Evolutionary conservation across 2,888 invertebrate species (phyloP), one percentile per base, ranked within the genome.

Genomic region (Resseliella maxima): DNA sequence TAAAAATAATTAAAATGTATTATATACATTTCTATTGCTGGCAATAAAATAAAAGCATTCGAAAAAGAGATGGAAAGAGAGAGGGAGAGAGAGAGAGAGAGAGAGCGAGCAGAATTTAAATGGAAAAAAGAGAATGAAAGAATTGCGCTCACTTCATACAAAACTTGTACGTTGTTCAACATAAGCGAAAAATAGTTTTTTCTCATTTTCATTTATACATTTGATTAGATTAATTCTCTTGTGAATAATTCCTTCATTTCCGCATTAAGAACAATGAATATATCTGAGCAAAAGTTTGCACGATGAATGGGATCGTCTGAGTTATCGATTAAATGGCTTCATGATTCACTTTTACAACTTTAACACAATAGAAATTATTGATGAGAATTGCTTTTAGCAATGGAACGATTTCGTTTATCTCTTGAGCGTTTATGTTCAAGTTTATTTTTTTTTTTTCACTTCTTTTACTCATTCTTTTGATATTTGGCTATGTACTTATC

Each of bases 1-100:
- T 72, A 59, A 59, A 24, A 59, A 59, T 59, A 72, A 72, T 72
- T 72, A 72, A 72, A 72, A 72, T 31, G 59, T 59, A 72, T 31
- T 72, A 72, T 72, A 72, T 35, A 72, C 72, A 31, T 31, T 72
- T 72, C 72, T 31, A 35, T 72, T 72, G 72, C 72, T 15, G 31
- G 72, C 72, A 72, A 31, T 72, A 72, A 72, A 72, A 59, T 59
- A 18, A 27, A 31, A 72, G 72, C 31, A 72, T 15, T 24, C 59
- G 27, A 27, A 18, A 31, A n/a, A n/a, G 31, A 27, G 3, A 59
- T 27, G n/a, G 15, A 31, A 72, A 59, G 24, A 59, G 59, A n/a
- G n/a, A n/a, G n/a, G n/a, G n/a, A n/a, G 21, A 6, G 50, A 12
- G 50, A 18, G 12, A 50, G 50, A 41, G 5, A 12, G 12, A 41